Evolutionary conservation across 2,113 vertebrate genomes (phyloP), one percentile per base, ranked within the genome.

Genomic region (Channa maculata): DNA sequence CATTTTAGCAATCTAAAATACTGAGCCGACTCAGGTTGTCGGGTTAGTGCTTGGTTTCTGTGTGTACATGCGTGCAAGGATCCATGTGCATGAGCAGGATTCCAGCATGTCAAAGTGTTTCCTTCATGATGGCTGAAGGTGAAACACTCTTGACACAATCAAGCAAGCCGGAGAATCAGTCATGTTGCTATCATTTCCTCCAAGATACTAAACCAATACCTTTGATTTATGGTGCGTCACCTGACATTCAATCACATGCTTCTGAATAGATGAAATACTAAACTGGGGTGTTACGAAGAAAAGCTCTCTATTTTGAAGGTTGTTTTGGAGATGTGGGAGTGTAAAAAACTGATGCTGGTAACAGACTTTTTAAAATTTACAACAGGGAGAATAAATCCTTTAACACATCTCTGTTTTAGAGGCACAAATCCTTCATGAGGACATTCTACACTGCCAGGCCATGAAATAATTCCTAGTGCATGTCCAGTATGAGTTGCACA

Each of bases 191-290:
- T 90, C 83, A 84, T 92, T 87, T 92, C 83, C 74, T 90, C 60
- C 52, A 73, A 88, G 81, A 90, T 78, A 75, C 75, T 81, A 85
- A 89, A 90, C 83, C 85, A 88, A 90, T 90, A 89, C 63, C 55
- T 81, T 59, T 91, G 92, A 93, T 91, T 90, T 88, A 92, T 84
- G 74, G 71, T 45, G 57, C 49, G 67, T 89, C 89, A 67, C 37
- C 71, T 74, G 80, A 80, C 87, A 82, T 88, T 86, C 75, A 88
- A 86, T 89, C 83, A 78, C 73, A 78, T 75, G 44, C 60, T 65
- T 82, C 62, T 79, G 66, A 80, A 74, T 38, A 61, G 80, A 82
- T 41, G 71, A 83, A 79, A 83, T 57, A 64, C 38, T 55, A 62
- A 80, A 62, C 37, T 41, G 59, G 51, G 48, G 24, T 54, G 73